Evolutionary conservation across 2,797 vertebrate genomes (phyloP).

Genomic region (Acrossocheilus fasciatus): DNA sequence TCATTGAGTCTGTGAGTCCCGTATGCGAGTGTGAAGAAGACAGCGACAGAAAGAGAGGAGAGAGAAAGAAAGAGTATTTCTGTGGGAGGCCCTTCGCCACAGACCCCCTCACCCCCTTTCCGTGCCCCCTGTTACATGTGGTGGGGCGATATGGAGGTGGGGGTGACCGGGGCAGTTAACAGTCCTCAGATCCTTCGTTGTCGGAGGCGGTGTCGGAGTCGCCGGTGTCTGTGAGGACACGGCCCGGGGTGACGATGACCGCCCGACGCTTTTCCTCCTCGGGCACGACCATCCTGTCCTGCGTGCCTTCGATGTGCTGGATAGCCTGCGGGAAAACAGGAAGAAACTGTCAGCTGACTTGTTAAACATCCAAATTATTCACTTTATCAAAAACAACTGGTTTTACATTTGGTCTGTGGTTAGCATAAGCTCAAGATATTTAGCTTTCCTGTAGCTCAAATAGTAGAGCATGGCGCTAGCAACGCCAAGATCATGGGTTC

Average conservation of each 20-base stretch:
- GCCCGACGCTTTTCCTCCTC: conserved; percentile 91
- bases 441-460: no score
- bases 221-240: conserved; percentile 82
- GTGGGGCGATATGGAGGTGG: background rate
- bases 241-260: conserved; percentile 90
- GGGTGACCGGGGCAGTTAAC: conserved; percentile 86
- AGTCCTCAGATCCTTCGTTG: conserved; percentile 87
- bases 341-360: background rate
- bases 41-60: conserved; percentile 58
- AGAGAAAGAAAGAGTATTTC: conserved; percentile 57
- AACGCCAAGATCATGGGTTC: no score
- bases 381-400: background rate
- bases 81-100: conserved; percentile 60
- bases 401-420: background rate
- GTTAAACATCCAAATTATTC: background rate
- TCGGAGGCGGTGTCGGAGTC: conserved; percentile 91
- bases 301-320: conserved; percentile 98
- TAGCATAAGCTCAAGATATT: background rate
- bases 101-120: conserved; percentile 24
- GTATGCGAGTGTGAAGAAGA: conserved; percentile 55
- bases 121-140: conserved; percentile 55
- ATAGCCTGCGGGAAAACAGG: conserved; percentile 83
- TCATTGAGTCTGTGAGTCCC: conserved; percentile 48
- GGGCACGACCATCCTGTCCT: conserved; percentile 84
- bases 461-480: no score